phyloP scores from a whole-genome alignment of 2,888 invertebrate species.

The Teleiodes luculella region DNA sequence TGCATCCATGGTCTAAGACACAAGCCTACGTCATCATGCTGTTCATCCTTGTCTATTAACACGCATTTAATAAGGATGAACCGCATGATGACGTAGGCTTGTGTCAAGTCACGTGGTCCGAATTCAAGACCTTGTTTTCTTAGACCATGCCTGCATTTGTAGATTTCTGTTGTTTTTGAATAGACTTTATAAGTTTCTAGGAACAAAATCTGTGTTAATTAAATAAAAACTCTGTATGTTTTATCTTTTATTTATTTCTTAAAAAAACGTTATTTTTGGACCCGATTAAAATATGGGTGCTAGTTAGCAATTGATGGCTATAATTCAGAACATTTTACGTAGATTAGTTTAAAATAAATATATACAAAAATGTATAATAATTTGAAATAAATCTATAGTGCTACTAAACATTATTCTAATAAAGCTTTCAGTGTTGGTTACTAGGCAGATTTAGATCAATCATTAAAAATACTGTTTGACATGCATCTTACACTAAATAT shows the following conservation, averaged over 20 bases:
- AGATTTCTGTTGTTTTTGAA: no score
- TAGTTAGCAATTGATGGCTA: background rate
- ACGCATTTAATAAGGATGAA: no score
- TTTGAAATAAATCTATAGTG: background rate
- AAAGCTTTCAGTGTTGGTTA: slow-evolving; percentile 11
- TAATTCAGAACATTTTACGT: background rate
- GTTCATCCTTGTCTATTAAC: no score
- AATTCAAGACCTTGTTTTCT: no score
- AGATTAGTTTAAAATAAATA: background rate
- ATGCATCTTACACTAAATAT: slow-evolving; percentile 13
- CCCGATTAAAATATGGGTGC: slow-evolving; percentile 1
- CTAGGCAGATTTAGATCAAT: slow-evolving; percentile 1
- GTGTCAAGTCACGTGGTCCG: no score
- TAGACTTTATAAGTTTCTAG: no score
- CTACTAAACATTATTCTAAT: slow-evolving; percentile 9
- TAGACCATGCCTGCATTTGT: no score
- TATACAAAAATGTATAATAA: background rate
- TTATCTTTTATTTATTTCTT: background rate
- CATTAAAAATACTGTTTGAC: slow-evolving; percentile 16
- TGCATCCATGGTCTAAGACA: no score
- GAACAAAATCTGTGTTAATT: no score
- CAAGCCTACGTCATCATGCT: no score
- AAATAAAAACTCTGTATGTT: background rate
- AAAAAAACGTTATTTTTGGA: background rate
- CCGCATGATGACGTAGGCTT: no score